A percentile compares a stretch with the other conserved stretches of the same genome.
These are phyloP conservation scores for Platynereis dumerilii DNA, from an alignment of 2,888 invertebrate species.

Conservation along the genomic window DNA sequence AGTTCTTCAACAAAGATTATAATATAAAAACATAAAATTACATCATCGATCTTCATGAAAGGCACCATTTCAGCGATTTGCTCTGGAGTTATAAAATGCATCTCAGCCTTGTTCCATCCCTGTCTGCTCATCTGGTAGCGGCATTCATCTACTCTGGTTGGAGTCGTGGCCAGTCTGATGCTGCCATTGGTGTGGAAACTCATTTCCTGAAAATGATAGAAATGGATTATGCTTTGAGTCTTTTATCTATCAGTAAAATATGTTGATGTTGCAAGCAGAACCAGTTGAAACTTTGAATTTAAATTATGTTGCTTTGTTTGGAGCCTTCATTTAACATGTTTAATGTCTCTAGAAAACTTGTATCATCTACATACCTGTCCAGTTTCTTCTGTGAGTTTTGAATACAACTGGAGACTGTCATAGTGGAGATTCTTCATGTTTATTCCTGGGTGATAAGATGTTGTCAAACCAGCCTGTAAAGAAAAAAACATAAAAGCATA, in stretches of 20 bases:
- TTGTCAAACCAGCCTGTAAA: conserved; percentile 61
- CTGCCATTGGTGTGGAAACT: conserved; percentile 63
- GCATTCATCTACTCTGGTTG: conserved; percentile 62
- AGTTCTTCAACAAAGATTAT: too few species aligned
- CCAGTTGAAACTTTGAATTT: too few species aligned
- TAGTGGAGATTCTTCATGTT: conserved; percentile 64
- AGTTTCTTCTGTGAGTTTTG: conserved; percentile 62
- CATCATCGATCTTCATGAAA: conserved; percentile 58
- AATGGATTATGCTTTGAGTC: not conserved
- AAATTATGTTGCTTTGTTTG: too few species aligned
- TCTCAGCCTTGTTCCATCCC: conserved; percentile 58
- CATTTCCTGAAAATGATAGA: conserved; percentile 47
- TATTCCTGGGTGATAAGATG: conserved; percentile 62
- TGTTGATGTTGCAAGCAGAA: too few species aligned
- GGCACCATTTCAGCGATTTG: conserved; percentile 60
- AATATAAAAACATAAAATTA: conserved; percentile 37
- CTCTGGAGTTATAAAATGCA: conserved; percentile 54
- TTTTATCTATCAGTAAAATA: too few species aligned
- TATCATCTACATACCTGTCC: conserved; percentile 54
- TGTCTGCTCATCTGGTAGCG: conserved; percentile 62
- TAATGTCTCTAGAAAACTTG: too few species aligned
- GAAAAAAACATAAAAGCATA: not conserved
- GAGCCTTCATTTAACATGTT: too few species aligned
- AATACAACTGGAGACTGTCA: conserved; percentile 62
- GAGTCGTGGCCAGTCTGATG: conserved; percentile 60